Conservation (phyloP, 1,140 invertebrate genomes). For the Theocolax elegans region DNA sequence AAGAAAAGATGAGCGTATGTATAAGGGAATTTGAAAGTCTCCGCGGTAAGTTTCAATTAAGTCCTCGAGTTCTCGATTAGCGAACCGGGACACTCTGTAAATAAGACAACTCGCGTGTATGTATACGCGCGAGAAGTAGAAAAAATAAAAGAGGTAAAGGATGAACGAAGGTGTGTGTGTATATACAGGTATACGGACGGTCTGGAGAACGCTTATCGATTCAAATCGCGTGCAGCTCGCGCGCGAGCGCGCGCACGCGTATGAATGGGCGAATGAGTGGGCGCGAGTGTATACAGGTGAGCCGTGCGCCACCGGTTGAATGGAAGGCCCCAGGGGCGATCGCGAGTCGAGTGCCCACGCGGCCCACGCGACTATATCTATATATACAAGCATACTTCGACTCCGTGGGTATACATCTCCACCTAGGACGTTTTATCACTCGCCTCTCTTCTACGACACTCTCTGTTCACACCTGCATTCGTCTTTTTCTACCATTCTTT, state of each 20-base stretch:
- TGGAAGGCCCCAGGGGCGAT: slow-evolving; percentile 51
- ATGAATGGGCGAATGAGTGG: slow-evolving; percentile 61
- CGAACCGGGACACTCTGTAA: not conserved
- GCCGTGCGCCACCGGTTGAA: slow-evolving; percentile 55
- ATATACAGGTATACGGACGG: not conserved
- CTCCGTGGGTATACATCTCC: too few species aligned
- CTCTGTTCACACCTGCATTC: too few species aligned
- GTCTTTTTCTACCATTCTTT: too few species aligned
- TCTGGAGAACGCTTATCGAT: slow-evolving; percentile 46
- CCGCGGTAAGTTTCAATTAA: too few species aligned
- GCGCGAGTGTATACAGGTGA: slow-evolving; percentile 41
- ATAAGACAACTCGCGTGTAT: not conserved
- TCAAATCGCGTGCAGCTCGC: slow-evolving; percentile 56
- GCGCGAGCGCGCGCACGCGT: slow-evolving; percentile 56
- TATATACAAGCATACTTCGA: too few species aligned
- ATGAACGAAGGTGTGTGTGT: not conserved
- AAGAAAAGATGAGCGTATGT: too few species aligned
- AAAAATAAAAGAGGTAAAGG: not conserved
- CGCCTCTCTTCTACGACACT: too few species aligned
- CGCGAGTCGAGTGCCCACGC: too few species aligned
- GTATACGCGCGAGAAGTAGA: not conserved
- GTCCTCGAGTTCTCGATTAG: not conserved
- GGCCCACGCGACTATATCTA: too few species aligned
- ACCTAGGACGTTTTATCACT: too few species aligned
- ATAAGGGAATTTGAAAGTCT: too few species aligned